These are phyloP conservation scores for Heliconius melpomene DNA, from an alignment of 1,140 invertebrate species.

Conservation along the genomic window DNA sequence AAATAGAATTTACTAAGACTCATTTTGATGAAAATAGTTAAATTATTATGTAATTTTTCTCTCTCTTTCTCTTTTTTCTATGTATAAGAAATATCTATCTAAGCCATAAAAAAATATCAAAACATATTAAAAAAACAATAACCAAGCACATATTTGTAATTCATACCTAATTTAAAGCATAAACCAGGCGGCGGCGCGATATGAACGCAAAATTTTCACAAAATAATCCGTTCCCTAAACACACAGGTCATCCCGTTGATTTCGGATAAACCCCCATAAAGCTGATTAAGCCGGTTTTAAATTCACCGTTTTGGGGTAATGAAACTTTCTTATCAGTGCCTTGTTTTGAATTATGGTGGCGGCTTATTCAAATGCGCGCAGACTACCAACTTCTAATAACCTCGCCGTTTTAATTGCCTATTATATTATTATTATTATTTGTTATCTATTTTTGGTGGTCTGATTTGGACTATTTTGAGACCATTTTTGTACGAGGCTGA, in stretches of 20 bases:
- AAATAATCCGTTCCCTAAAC: constrained; percentile 72
- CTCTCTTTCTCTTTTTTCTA: background rate
- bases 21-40: no score
- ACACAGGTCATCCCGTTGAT: constrained; percentile 69
- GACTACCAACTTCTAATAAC: constrained; percentile 41
- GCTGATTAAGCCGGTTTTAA: constrained; percentile 77
- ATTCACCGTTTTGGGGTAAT: constrained; percentile 74
- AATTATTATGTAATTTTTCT: no score
- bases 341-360: constrained; percentile 70
- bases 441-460: background rate
- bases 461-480: background rate
- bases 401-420: constrained; percentile 35
- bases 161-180: constrained; percentile 42
- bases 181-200: constrained; percentile 46
- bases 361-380: constrained; percentile 65
- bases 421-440: constrained; percentile 34
- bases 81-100: background rate
- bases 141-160: constrained; percentile 41
- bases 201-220: constrained; percentile 66
- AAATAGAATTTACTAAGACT: no score
- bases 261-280: constrained; percentile 67
- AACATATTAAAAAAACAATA: background rate
- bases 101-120: background rate
- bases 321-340: constrained; percentile 76
- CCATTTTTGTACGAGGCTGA: no score